Conservation (phyloP, 2,797 vertebrate genomes). For the Acanthiza pusilla region DNA sequence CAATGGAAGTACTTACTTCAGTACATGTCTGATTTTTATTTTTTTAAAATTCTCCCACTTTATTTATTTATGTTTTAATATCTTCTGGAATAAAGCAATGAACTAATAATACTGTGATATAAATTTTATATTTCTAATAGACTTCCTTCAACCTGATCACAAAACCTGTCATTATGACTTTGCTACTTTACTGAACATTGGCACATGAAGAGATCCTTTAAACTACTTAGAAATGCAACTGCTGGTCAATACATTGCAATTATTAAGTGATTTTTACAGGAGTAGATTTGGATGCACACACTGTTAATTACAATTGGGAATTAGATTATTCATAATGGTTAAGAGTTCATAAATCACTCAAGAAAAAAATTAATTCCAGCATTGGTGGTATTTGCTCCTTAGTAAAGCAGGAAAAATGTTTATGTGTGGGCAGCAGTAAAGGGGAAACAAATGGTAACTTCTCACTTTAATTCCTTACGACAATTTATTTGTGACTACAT, state of each 20-base stretch:
- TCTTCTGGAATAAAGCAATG: not conserved
- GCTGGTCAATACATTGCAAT: not conserved
- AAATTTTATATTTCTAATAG: not conserved
- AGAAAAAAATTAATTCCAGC: not conserved
- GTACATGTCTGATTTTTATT: not conserved
- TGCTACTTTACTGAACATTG: not conserved
- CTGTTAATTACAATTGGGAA: not conserved
- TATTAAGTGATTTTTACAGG: not conserved
- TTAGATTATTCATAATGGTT: not conserved
- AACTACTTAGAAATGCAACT: not conserved
- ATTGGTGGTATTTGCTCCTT: not conserved
- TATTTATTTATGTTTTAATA: not conserved
- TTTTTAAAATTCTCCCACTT: not conserved
- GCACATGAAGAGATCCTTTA: not conserved
- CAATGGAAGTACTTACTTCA: not conserved
- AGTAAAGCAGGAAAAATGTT: not conserved
- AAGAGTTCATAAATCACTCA: not conserved
- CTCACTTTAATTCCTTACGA: not conserved
- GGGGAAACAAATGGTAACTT: not conserved
- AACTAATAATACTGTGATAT: not conserved
- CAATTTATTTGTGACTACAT: not conserved
- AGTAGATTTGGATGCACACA: not conserved
- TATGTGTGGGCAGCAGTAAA: not conserved
- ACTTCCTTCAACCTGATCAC: not conserved
- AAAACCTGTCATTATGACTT: not conserved